Conservation (phyloP, 2,888 invertebrate genomes). For the Fissipunctia ypsillon region DNA sequence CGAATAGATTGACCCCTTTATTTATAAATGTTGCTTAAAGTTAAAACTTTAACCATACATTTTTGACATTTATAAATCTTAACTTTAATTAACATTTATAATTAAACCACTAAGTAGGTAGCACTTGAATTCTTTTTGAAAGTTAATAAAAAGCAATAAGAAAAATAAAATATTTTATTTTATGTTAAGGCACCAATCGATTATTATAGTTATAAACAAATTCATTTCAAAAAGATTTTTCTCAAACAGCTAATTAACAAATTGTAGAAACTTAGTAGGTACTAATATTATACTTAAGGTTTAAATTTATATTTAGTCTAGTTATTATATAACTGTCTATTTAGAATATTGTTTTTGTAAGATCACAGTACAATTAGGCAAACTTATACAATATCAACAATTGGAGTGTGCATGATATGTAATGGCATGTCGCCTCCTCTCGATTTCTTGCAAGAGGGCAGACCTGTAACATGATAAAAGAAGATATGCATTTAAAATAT, state of each 20-base stretch:
- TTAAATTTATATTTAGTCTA: constrained; percentile 39
- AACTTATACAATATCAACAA: constrained; percentile 77
- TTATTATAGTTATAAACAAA: constrained; percentile 28
- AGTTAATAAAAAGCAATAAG: constrained; percentile 53
- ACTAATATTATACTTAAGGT: constrained; percentile 28
- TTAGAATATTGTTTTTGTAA: constrained; percentile 65
- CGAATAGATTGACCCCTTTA: constrained; percentile 9
- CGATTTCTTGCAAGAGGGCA: constrained; percentile 94
- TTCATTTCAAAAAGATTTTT: constrained; percentile 20
- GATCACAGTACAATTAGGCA: constrained; percentile 88
- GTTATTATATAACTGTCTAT: constrained; percentile 57
- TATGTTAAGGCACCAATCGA: constrained; percentile 54
- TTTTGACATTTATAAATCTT: no score
- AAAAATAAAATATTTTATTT: constrained; percentile 62
- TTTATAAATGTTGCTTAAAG: no score
- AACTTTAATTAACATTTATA: no score
- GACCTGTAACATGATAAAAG: constrained; percentile 90
- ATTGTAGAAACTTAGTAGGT: constrained; percentile 20
- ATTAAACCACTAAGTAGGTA: neutral
- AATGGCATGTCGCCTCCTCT: constrained; percentile 89
- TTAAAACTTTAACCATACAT: no score
- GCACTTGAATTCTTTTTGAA: constrained; percentile 9
- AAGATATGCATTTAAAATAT: neutral
- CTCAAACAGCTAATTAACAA: constrained; percentile 12
- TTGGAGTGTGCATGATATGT: constrained; percentile 85